A percentile compares a stretch with the other conserved stretches of the same genome.
Conservation (phyloP, 2,113 vertebrate genomes). For the Mormyrus iriodes region DNA sequence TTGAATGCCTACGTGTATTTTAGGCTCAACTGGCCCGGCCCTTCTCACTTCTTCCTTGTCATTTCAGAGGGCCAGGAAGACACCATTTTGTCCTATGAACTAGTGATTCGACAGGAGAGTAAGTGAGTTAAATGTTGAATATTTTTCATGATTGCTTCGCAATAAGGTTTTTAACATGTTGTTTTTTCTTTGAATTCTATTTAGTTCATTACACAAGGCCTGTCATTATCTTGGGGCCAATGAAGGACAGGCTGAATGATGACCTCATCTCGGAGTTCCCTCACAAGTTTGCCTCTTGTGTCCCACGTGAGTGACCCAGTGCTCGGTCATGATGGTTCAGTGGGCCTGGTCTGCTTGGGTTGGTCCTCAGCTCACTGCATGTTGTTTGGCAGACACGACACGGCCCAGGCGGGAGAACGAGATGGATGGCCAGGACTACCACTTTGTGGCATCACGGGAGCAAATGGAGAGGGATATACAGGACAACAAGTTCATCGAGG, state of each 20-base stretch:
- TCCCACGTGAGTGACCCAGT: constrained; percentile 83
- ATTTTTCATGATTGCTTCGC: background rate
- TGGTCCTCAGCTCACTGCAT: background rate
- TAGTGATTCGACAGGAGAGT: constrained; percentile 97
- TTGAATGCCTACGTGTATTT: background rate
- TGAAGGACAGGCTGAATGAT: constrained; percentile 93
- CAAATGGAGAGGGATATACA: constrained; percentile 99
- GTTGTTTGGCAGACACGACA: constrained; percentile 78
- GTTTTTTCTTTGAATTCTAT: background rate
- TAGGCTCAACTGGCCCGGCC: background rate
- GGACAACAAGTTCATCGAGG: constrained; percentile 98
- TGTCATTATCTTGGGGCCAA: constrained; percentile 93
- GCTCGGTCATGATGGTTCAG: background rate
- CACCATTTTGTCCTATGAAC: constrained; percentile 92
- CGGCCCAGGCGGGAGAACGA: constrained; percentile 86
- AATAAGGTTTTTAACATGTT: background rate
- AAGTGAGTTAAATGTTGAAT: constrained; percentile 51
- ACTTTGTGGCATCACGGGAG: constrained; percentile 87
- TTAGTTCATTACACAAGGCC: constrained; percentile 94
- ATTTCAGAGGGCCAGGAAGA: constrained; percentile 94
- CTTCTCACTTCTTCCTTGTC: background rate
- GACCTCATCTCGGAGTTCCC: constrained; percentile 98
- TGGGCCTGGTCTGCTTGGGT: background rate
- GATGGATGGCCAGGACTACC: constrained; percentile 94
- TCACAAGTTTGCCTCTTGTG: constrained; percentile 97